Evolutionary conservation across 92 coral and sea anemone species (phyloP).

Genomic region (Siderastrea siderea): DNA sequence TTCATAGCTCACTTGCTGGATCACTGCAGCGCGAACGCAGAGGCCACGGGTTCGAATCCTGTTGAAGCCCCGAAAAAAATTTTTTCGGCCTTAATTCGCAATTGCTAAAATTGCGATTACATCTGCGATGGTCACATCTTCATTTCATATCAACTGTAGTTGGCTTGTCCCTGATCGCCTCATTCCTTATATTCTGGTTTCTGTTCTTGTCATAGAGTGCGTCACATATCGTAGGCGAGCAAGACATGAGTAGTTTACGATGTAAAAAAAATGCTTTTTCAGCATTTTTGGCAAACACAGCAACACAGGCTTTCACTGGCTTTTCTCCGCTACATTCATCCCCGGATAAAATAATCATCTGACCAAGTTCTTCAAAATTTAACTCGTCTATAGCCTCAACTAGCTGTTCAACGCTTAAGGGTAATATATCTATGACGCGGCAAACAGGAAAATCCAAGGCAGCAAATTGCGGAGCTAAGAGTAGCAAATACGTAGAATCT

Average conservation of each 20-base stretch:
- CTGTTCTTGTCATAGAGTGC: neutral
- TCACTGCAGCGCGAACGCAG: too few relatives aligned
- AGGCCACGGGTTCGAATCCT: too few relatives aligned
- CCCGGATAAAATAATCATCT: neutral
- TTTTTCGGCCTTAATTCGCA: too few relatives aligned
- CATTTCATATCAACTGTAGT: too few relatives aligned
- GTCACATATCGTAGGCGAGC: neutral
- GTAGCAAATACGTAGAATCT: constrained; percentile 71
- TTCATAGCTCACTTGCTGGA: too few relatives aligned
- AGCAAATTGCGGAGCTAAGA: constrained; percentile 56
- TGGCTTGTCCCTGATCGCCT: neutral
- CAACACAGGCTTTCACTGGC: constrained; percentile 52
- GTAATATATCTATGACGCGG: constrained; percentile 30
- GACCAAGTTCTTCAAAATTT: constrained; percentile 2
- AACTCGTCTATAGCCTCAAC: neutral
- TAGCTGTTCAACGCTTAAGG: neutral
- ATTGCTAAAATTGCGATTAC: too few relatives aligned
- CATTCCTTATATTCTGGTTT: neutral
- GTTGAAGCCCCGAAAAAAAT: too few relatives aligned
- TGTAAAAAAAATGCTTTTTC: constrained; percentile 37
- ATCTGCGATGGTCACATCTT: too few relatives aligned
- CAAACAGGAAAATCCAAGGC: constrained; percentile 45
- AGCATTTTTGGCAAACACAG: constrained; percentile 48
- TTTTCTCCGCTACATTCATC: constrained; percentile 7
- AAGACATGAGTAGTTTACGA: constrained; percentile 1